Percentiles rank a stretch among this genome's conserved stretches.
These are phyloP conservation scores for Drosophila siamana DNA, from an alignment of 2,888 invertebrate species.

Conservation along the genomic window DNA sequence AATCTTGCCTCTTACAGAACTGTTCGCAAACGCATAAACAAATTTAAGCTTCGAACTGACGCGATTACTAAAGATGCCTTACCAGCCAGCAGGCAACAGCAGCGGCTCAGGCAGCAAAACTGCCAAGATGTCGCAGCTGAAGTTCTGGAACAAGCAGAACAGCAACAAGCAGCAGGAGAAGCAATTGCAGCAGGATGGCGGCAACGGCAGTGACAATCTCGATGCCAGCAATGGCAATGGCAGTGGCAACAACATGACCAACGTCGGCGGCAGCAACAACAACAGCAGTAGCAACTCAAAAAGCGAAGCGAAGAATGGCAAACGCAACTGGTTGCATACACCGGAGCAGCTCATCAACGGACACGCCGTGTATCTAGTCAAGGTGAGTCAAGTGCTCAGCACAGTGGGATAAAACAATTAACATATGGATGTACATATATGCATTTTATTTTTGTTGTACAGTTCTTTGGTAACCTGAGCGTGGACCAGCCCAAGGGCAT, in stretches of 20 bases:
- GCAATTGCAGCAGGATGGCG: slow-evolving; percentile 60
- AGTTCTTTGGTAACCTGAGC: slow-evolving; percentile 97
- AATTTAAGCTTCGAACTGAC: slow-evolving; percentile 7
- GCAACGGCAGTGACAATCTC: slow-evolving; percentile 83
- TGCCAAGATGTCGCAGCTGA: slow-evolving; percentile 87
- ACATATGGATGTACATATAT: neutral
- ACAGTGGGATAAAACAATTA: slow-evolving; percentile 21
- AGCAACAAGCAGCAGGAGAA: slow-evolving; percentile 84
- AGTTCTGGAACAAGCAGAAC: slow-evolving; percentile 89
- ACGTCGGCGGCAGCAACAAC: slow-evolving; percentile 84
- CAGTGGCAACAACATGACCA: slow-evolving; percentile 61
- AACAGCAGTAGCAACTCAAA: slow-evolving; percentile 85
- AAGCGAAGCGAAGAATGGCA: slow-evolving; percentile 84
- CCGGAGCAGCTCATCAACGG: slow-evolving; percentile 97
- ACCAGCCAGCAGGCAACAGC: slow-evolving; percentile 71
- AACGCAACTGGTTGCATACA: slow-evolving; percentile 95
- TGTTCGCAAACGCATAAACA: slow-evolving; percentile 3
- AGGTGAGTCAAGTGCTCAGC: slow-evolving; percentile 87
- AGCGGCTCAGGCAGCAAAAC: slow-evolving; percentile 57
- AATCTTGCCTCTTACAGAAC: neutral
- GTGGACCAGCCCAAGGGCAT: slow-evolving; percentile 99
- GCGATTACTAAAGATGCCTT: slow-evolving; percentile 56
- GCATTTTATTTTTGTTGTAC: neutral
- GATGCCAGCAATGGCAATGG: slow-evolving; percentile 84
- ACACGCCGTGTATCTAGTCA: slow-evolving; percentile 98